Base-by-base conservation (phyloP, 1,140 invertebrate species). In the Drosophila pectinifera region DNA sequence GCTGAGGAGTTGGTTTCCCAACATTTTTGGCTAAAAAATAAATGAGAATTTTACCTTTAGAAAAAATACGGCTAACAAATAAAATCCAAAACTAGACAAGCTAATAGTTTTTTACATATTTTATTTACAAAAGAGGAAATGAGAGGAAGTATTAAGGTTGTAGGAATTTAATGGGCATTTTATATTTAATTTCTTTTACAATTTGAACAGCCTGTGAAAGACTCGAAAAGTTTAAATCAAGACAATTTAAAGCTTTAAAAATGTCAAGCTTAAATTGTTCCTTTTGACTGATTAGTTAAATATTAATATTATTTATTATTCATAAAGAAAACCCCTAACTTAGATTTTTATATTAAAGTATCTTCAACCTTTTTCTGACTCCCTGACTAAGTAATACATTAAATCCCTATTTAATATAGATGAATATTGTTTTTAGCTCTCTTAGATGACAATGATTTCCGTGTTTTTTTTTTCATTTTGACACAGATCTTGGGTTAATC, bases 1-100 rank as follows among this genome's bases (percentile, higher is more conserved):
- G 4, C 18, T 90, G 13, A 68, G 90, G 24, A 91, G 76, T 39
- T 91, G 90, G 90, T 91, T 91, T 39, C 78, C 77, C 14, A 91
- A 91, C 18, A 84, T 90, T 28, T 90, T 91, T 39, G 90, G 90
- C 24, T 91, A 73, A 42, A 7, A 24, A 34, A 42, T 10, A 38
- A 43, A 45, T 11, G 24, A 28, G 20, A 10, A 24, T 10, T 38
- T 31, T 24, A 48, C n/a, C 20, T 11, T 36, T 58, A 22, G 13
- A 41, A 53, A 53, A 16, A 45, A n/a, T 36, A 7, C 22, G 20
- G 36, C 11, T 11, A 38, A 22, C 8, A 54, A 53, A 54, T 54
- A 59, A 59, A 57, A 36, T 51, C 1, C 1, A 16, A 59, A 28
- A 62, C 18, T 62, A 31, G 59, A 20, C 8, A 62, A 31, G 16